Evolutionary conservation across 2,797 vertebrate genomes (phyloP).

Genomic region (Saxicola maurus): DNA sequence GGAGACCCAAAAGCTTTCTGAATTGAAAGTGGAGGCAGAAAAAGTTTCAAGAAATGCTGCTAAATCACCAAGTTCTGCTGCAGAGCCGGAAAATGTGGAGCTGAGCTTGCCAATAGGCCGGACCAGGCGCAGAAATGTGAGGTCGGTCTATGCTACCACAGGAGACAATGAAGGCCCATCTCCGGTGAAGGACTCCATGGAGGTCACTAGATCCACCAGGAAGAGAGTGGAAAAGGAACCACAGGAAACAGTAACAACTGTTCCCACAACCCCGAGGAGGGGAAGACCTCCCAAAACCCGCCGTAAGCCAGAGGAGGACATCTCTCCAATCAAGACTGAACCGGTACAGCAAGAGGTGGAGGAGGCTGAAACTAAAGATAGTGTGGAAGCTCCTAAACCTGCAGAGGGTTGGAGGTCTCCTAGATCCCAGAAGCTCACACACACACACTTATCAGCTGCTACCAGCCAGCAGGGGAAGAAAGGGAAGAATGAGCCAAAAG

Average conservation of each 20-base stretch:
- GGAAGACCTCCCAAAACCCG: conserved; percentile 92
- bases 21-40: conserved; percentile 72
- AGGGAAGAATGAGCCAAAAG: conserved; percentile 77
- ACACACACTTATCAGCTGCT: conserved; percentile 67
- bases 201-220: conserved; percentile 85
- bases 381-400: conserved; percentile 76
- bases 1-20: conserved; percentile 78
- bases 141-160: conserved; percentile 91
- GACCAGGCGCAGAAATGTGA: conserved; percentile 91
- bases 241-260: conserved; percentile 72
- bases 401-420: conserved; percentile 90
- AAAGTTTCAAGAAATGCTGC: conserved; percentile 80
- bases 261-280: conserved; percentile 82
- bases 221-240: conserved; percentile 89
- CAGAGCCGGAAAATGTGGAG: conserved; percentile 83
- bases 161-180: conserved; percentile 83
- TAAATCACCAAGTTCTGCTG: conserved; percentile 83
- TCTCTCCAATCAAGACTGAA: conserved; percentile 80
- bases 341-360: conserved; percentile 76
- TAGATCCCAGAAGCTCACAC: conserved; percentile 83
- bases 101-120: conserved; percentile 83
- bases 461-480: conserved; percentile 79
- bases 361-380: conserved; percentile 80
- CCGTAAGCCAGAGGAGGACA: conserved; percentile 80
- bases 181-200: conserved; percentile 79